Base-by-base conservation (phyloP, 2,113 vertebrate species). In the Malurus alboscapulatus region DNA sequence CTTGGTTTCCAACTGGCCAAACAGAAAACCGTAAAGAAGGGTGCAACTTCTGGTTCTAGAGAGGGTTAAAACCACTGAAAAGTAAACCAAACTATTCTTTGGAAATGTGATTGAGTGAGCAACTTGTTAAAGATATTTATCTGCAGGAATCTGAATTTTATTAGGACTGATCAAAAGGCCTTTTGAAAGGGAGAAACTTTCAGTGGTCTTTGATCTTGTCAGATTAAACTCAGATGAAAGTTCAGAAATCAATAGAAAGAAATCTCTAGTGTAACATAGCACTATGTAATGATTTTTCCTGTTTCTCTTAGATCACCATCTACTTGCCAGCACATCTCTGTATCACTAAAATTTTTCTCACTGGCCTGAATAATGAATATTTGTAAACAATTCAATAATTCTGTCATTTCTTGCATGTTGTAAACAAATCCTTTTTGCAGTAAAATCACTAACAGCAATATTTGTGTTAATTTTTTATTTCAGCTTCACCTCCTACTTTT, bases 401-500 rank as follows among this genome's bases (percentile, higher is more conserved):
- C 30, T 74, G 20, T 59, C n/a, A 27, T 51, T 48, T 84, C 40
- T 34, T 79, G 47, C 26, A 24, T 44, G 18, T 54, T 87, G 32
- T 63, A 77, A 91, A 47, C 14, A 75, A 84, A 54, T 17, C n/a
- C 3, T 82, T 80, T 91, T 26, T 73, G 27, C 42, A 59, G 38
- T 72, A 83, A 57, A 85, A 74, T 66, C 38, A 30, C 44, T 90
- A 62, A 90, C 19, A 93, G 14, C 14, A 54, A 6, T 76, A 42
- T 42, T 76, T 16, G 1, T 62, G 55, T 92, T 93, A 27, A 79
- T 94, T 96, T 97, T 91, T 90, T 50, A 81, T 61, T 90, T 79
- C 87, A 99, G 99, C 98, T 65, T 98, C 98, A 58, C 97, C 98
- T 92, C 99, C 99, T 47, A 98, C 98, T 34, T 99, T 99, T 97